Base-by-base conservation (phyloP, 1,140 invertebrate genomes). In the Popillia japonica region DNA sequence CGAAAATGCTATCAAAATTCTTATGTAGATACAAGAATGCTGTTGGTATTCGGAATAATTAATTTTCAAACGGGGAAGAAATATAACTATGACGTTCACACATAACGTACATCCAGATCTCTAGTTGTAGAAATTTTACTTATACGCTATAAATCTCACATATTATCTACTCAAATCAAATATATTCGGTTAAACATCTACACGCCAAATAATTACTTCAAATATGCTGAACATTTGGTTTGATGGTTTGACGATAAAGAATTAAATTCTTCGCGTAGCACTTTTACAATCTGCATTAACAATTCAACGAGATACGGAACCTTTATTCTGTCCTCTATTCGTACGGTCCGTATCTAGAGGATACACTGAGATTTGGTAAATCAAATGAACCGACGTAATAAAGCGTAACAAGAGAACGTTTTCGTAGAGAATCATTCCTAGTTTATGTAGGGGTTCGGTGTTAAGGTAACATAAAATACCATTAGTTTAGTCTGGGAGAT, bases 371-470 rank as follows among this genome's bases (percentile, higher is more conserved):
- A 68, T 68, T 68, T 68, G 61, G 61, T 68, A 68, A 68, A 68
- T 34, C 61, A 68, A 22, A 68, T 34, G 61, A 68, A 68, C 61
- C 61, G 11, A 34, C 61, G 61, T 34, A 68, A 68, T 68, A 68
- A 68, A 68, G 61, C 61, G 61, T 68, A 68, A 68, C 61, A 68
- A 68, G 61, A 68, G 61, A 61, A 61, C 17, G 20, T 61, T 61
- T 61, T 20, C 59, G 59, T 22, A 22, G 59, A 61, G n/a, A 68
- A 68, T 68, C 61, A 68, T 68, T 68, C 61, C 61, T 6, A 9
- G 61, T 68, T 68, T 68, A 68, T 55, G 17, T 68, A 68, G 17
- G 61, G 61, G 17, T 68, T 68, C 61, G 22, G 61, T 22, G 61
- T 68, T 68, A 23, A 68, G 61, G 27, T 27, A 68, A 27, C 61